Evolutionary conservation across 2,888 invertebrate genomes (phyloP).

Genomic region (Aspidiotus rigidus): DNA sequence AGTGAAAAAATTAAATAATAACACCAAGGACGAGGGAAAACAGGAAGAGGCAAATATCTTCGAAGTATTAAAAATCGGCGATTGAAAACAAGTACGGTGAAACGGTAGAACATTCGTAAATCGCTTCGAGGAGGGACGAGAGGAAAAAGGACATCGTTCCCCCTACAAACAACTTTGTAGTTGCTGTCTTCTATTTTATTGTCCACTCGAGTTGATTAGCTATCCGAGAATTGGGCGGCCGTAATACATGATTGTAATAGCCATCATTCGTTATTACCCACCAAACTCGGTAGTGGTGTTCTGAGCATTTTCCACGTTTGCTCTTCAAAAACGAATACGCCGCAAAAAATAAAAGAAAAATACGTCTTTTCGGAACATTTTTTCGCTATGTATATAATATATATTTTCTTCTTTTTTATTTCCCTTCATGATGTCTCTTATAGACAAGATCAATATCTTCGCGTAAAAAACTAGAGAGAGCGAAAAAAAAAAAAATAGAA

Average conservation of each 20-base stretch:
- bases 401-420: conserved; percentile 16
- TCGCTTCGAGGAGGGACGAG: background rate
- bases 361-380: conserved; percentile 20
- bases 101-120: too few species aligned
- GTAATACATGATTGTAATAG: conserved; percentile 32
- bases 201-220: conserved; percentile 33
- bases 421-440: conserved; percentile 6
- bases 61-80: too few species aligned
- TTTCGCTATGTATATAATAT: background rate
- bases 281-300: conserved; percentile 20
- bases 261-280: conserved; percentile 32
- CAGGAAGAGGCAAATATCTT: too few species aligned
- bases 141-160: conserved; percentile 7
- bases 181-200: conserved; percentile 28
- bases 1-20: too few species aligned
- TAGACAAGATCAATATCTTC: conserved; percentile 32
- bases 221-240: conserved; percentile 26
- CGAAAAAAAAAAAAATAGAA: too few species aligned
- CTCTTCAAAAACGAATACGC: background rate
- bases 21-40: too few species aligned
- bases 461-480: conserved; percentile 25
- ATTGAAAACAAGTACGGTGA: too few species aligned
- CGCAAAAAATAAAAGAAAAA: conserved; percentile 5
- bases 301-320: background rate
- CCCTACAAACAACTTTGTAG: conserved; percentile 28